Conservation (phyloP, 92 coral and sea anemone species). For the Parazoanthus atlanticus region DNA sequence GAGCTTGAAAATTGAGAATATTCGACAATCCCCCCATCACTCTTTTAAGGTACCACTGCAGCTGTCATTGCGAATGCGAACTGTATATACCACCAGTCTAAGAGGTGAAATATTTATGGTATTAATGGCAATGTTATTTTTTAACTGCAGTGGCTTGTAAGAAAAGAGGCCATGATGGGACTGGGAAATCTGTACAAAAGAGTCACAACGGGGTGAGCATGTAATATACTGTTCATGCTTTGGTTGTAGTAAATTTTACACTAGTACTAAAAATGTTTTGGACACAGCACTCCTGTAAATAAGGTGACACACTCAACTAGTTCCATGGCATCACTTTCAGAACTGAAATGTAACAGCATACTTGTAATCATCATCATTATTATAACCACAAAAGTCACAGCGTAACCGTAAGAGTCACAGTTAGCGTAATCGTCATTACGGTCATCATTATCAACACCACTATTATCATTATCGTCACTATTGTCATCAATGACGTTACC, state of each 20-base stretch:
- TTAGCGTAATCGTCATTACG: neutral
- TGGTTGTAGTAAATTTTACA: neutral
- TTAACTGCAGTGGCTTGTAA: slow-evolving; percentile 59
- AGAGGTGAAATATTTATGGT: neutral
- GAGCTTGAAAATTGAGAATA: too few relatives aligned
- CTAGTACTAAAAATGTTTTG: too few relatives aligned
- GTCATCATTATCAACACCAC: neutral
- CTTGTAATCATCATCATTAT: neutral
- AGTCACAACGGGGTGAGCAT: slow-evolving; percentile 81
- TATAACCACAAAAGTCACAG: neutral
- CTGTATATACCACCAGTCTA: neutral
- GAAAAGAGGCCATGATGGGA: slow-evolving; percentile 89
- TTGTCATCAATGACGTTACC: too few relatives aligned
- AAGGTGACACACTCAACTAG: too few relatives aligned
- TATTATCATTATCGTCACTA: neutral
- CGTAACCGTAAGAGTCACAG: neutral
- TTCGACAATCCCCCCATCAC: too few relatives aligned
- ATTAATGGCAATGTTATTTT: neutral
- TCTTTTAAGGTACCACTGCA: too few relatives aligned
- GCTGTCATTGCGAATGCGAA: too few relatives aligned
- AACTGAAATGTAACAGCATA: neutral
- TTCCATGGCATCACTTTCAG: too few relatives aligned
- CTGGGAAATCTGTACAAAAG: slow-evolving; percentile 91
- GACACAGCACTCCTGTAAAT: too few relatives aligned
- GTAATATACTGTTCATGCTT: neutral